A percentile compares a stretch with the other conserved stretches of the same genome.
phyloP scores from a whole-genome alignment of 2,113 vertebrate species.

The Cinclus cinclus region DNA sequence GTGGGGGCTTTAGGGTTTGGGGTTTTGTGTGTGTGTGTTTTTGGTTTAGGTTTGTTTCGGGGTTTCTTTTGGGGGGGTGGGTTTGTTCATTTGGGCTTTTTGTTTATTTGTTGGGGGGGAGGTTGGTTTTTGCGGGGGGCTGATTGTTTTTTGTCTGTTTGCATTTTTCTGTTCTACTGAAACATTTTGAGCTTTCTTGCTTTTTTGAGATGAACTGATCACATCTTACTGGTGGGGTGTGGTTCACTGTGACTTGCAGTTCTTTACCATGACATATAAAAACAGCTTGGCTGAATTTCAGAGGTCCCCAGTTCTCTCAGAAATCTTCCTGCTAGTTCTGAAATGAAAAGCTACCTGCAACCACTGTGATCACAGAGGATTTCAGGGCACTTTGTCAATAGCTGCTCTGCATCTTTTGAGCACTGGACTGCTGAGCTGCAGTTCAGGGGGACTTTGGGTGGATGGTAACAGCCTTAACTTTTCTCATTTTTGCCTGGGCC shows the following conservation, averaged over 20 bases:
- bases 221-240: background rate
- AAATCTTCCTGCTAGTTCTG: background rate
- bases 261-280: background rate
- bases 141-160: background rate
- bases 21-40: background rate
- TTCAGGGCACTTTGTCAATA: background rate
- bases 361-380: background rate
- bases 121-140: background rate
- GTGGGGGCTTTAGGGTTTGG: too few species aligned
- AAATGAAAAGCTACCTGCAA: background rate
- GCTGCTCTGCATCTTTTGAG: background rate
- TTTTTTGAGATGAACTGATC: background rate
- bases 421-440: background rate
- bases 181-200: background rate
- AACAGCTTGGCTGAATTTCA: background rate
- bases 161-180: background rate
- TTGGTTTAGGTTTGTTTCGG: background rate
- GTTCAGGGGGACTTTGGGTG: background rate
- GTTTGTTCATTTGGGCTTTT: background rate
- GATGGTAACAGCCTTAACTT: background rate
- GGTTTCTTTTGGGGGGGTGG: rapidly evolving
- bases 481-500: background rate
- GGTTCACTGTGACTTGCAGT: background rate
- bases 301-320: background rate
- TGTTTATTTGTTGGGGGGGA: background rate